Conservation (phyloP, 2,113 vertebrate species). For the Tupaia tana region DNA sequence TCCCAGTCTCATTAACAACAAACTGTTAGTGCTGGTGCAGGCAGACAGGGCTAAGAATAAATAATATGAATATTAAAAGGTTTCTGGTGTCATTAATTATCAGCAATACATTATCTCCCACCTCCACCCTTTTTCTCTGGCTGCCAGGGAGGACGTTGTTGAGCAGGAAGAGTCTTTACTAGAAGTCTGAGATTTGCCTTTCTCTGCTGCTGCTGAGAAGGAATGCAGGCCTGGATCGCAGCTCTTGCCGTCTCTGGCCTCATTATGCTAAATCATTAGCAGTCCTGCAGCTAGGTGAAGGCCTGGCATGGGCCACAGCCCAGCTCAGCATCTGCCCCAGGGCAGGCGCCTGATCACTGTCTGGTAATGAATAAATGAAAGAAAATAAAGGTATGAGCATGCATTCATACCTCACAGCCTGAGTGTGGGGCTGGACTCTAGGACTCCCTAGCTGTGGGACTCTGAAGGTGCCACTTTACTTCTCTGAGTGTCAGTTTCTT, state of each 20-base stretch:
- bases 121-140: not conserved
- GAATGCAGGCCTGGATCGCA: rapidly evolving
- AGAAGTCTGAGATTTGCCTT: not conserved
- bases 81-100: conserved; percentile 61
- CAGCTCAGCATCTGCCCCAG: not conserved
- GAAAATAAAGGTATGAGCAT: not conserved
- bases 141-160: not conserved
- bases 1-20: conserved; percentile 74
- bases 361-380: not conserved
- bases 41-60: conserved; percentile 73
- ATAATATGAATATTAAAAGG: conserved; percentile 75
- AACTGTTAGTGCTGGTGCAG: not conserved
- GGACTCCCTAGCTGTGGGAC: not conserved
- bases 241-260: not conserved
- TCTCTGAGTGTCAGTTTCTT: not conserved
- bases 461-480: not conserved
- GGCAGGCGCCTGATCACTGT: rapidly evolving
- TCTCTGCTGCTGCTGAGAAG: not conserved
- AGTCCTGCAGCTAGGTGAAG: rapidly evolving
- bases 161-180: not conserved
- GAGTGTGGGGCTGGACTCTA: not conserved
- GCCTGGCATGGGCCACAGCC: not conserved
- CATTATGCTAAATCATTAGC: not conserved
- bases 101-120: conserved; percentile 48
- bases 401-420: not conserved